Evolutionary conservation across 2,113 vertebrate species (phyloP), one percentile per base, ranked within the genome.

Genomic region (Actenoides hombroni): DNA sequence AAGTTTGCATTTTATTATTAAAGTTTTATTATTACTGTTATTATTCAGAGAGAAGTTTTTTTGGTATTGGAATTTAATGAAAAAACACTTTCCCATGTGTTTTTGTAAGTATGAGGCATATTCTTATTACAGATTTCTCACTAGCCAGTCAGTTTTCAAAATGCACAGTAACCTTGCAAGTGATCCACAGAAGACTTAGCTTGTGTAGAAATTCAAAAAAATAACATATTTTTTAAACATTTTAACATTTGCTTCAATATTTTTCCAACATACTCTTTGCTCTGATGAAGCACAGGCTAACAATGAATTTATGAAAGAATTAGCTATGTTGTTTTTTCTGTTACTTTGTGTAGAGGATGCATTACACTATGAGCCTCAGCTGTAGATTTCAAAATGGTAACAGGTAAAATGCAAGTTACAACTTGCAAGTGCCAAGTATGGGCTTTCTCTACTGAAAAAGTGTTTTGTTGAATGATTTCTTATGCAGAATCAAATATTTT

Each of bases 161-260:
- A 42, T 23, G 3, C 8, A 14, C 2, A 65, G 23, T 73, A 53
- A 75, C 16, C 44, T 88, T 90, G 13, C 25, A 79, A 54, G 51
- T 26, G 61, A 67, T 44, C 31, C 13, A 7, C 4, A 5, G 75
- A 85, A 82, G 35, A 56, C 31, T 65, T 64, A 39, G 8, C 7
- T 65, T 46, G 6, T 81, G 21, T 77, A 51, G 59, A 87, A 67
- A 46, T 44, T 51, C 37, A 9, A 60, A 51, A 35, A 1, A 56
- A 7, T n/a, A 19, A 56, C 6, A 24, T 6, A 12, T 49, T 49
- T 0, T 6, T 1, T 5, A 29, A 81, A 19, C 2, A 13, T 64
- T 25, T 31, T 8, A 20, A 18, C 10, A 35, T 70, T 31, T 60
- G 3, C 73, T 76, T 42, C 37, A 64, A 9, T 61, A 26, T 57